Conservation (phyloP, 2,797 vertebrate species). For the Aplochiton taeniatus region DNA sequence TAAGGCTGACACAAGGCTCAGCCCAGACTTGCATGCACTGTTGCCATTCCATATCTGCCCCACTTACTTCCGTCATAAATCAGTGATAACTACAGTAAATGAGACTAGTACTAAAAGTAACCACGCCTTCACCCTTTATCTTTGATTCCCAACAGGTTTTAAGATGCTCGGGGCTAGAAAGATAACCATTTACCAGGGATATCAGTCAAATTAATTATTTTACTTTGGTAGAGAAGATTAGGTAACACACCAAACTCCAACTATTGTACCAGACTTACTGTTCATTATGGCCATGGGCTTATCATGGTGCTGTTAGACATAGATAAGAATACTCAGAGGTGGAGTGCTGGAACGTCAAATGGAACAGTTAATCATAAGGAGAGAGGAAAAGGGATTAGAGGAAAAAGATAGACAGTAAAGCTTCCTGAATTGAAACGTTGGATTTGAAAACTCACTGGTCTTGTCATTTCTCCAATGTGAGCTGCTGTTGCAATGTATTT, state of each 20-base stretch:
- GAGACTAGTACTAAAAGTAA: not conserved
- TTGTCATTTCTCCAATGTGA: too few relatives aligned
- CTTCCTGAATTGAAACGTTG: not conserved
- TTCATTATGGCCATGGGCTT: constrained; percentile 34
- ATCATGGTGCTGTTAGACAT: constrained; percentile 10
- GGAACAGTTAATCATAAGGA: constrained; percentile 19
- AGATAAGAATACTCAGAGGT: constrained; percentile 43
- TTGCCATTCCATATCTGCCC: not conserved
- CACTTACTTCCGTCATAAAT: not conserved
- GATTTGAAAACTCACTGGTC: too few relatives aligned
- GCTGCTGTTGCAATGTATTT: too few relatives aligned
- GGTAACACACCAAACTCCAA: too few relatives aligned
- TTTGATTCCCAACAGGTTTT: constrained; percentile 6
- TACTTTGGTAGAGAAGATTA: too few relatives aligned
- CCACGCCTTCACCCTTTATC: not conserved
- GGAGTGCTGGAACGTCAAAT: constrained; percentile 33
- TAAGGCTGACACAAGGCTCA: not conserved
- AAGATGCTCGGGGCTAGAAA: not conserved
- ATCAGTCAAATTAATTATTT: too few relatives aligned
- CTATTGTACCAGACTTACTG: constrained; percentile 3
- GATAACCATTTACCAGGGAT: not conserved
- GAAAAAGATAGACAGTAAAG: not conserved
- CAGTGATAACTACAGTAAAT: not conserved
- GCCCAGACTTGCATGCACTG: not conserved
- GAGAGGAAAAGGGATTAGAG: not conserved